A percentile compares a stretch with the other conserved stretches of the same genome.
Conservation (phyloP, 2,797 vertebrate species). For the Sebastes reedi region DNA sequence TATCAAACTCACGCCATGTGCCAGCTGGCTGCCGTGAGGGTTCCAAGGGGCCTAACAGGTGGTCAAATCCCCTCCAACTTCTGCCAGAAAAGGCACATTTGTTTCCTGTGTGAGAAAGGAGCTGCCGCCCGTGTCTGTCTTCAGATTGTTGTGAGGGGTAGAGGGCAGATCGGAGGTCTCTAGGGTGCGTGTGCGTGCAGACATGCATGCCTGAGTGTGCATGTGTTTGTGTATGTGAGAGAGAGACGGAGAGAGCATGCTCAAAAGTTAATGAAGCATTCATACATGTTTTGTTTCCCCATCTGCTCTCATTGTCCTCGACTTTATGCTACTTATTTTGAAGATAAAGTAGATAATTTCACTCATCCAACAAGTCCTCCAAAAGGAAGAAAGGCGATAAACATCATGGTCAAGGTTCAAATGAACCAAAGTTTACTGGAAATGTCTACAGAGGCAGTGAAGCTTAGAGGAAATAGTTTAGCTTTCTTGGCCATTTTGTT, state of each 20-base stretch:
- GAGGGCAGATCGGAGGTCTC: neutral
- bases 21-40: constrained; percentile 34
- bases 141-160: neutral
- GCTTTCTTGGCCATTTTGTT: neutral
- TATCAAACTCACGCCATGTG: neutral
- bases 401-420: neutral
- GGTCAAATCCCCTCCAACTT: neutral
- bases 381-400: neutral
- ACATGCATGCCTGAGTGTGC: neutral
- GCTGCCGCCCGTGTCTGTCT: neutral
- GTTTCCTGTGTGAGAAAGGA: neutral
- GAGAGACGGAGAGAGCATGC: neutral
- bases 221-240: neutral
- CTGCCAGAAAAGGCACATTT: neutral
- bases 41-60: constrained; percentile 15
- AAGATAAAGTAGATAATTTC: neutral
- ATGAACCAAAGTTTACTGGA: neutral
- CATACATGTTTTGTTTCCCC: constrained; percentile 10
- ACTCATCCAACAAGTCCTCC: neutral
- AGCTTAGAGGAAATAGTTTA: neutral
- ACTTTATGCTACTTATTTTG: neutral
- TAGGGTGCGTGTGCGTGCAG: neutral
- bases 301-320: constrained; percentile 26
- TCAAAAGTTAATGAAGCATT: constrained; percentile 30
- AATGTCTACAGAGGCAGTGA: neutral